Evolutionary conservation across 53 echinoderm and acorn worm species (phyloP), one percentile per base, ranked within the genome.

Genomic region (Apostichopus leukothele): DNA sequence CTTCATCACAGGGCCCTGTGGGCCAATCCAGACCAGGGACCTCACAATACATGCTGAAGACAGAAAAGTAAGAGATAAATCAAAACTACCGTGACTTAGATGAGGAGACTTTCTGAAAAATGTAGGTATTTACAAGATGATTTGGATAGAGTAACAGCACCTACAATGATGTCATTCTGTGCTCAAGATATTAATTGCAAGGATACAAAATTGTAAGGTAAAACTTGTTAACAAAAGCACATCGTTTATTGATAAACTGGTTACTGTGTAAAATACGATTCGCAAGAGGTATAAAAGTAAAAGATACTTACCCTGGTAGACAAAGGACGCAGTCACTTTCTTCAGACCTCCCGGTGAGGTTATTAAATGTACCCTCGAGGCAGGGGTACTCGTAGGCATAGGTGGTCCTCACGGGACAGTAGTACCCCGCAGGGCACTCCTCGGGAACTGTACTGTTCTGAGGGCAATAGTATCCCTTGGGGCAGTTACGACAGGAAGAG

Each of bases 321-420:
- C 98, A 97, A 14, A 86, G 91, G 6, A 94, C 91, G 73, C 98
- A 97, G 67, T 96, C 94, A 14, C 60, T 53, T 18, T 89, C 90
- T 54, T 85, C 55, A 11, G 77, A 92, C 67, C 90, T 86, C 18
- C 90, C 93, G 0, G 98, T 96, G 23, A 97, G 78, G 74, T 97
- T 97, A 63, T 97, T 97, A 22, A 93, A 97, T 8, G 95, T 97
- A 11, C 98, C 98, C 74, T 86, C 94, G 3, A 94, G 93, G 53
- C 98, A 97, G 8, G 98, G 94, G 80, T 92, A 60, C 50, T 95
- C 95, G 55, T 91, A 90, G 23, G 92, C 94, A 11, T 94, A 90
- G 5, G 90, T 87, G 60, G 98, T 97, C 25, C 88, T 73, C 5
- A 53, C 71, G 0, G 90, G 94, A 66, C 98, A 97, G 90, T 94